phyloP scores from a whole-genome alignment of 2,113 vertebrate species.

The Oxyruncus cristatus region DNA sequence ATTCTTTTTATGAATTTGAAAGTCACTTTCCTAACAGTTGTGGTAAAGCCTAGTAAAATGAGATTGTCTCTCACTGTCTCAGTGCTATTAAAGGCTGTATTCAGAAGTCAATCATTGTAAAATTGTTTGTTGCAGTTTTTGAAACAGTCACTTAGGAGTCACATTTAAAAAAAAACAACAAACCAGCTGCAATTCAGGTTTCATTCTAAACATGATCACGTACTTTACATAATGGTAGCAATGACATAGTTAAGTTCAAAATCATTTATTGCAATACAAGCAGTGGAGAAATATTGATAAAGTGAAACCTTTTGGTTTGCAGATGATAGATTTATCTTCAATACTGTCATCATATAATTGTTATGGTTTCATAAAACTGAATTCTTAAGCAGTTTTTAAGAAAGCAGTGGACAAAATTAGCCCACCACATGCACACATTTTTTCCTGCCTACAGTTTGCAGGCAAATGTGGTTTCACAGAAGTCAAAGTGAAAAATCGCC shows the following conservation, averaged over 20 bases:
- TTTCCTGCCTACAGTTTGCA: background rate
- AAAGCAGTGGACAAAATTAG: background rate
- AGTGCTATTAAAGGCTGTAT: background rate
- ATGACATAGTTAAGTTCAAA: background rate
- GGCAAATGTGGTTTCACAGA: background rate
- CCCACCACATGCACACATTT: background rate
- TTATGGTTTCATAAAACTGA: background rate
- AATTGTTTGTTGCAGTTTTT: background rate
- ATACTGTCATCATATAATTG: background rate
- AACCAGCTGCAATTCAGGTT: background rate
- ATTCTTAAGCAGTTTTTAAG: background rate
- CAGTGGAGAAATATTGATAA: background rate
- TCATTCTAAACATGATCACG: background rate
- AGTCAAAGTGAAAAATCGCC: background rate
- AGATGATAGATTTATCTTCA: background rate
- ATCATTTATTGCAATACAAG: accelerated
- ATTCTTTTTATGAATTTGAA: conserved; percentile 20
- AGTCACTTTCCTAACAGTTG: background rate
- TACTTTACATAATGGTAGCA: background rate
- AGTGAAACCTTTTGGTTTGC: background rate
- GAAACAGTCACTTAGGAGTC: background rate
- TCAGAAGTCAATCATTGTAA: background rate
- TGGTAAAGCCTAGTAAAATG: background rate
- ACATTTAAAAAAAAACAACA: background rate
- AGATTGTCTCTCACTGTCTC: background rate